These are phyloP conservation scores for Caenorhabditis sp. DNA, from an alignment of 2,888 invertebrate genomes.

Conservation along the genomic window DNA sequence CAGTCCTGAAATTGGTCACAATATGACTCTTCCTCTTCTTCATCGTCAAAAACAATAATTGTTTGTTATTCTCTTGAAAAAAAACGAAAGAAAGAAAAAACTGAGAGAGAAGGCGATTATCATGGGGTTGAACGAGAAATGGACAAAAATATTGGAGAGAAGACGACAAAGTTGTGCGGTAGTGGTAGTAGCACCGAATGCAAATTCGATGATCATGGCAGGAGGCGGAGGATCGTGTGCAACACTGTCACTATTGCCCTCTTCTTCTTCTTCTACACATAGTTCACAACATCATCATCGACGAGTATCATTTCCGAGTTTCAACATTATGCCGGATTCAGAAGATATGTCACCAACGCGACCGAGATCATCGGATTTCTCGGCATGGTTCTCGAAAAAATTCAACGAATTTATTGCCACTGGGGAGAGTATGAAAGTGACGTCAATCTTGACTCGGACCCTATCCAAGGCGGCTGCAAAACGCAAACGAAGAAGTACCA, in stretches of 20 bases:
- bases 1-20: not conserved
- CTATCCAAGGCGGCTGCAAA: conserved; percentile 25
- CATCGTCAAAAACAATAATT: conserved; percentile 1
- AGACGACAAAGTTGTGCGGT: conserved; percentile 28
- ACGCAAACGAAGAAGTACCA: conserved; percentile 12
- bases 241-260: not conserved
- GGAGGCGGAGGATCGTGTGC: conserved; percentile 7
- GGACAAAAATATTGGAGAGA: conserved; percentile 32
- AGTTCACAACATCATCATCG: conserved; percentile 8
- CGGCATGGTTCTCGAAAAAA: conserved; percentile 27
- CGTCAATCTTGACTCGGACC: conserved; percentile 28
- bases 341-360: conserved; percentile 25
- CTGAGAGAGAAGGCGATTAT: not conserved
- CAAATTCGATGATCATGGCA: conserved; percentile 17
- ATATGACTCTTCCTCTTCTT: not conserved
- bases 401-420: conserved; percentile 17
- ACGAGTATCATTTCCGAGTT: conserved; percentile 31
- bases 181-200: conserved; percentile 15
- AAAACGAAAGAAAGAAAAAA: not conserved
- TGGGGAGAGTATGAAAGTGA: conserved; percentile 10
- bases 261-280: not conserved
- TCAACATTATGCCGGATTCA: not conserved
- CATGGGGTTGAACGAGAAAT: conserved; percentile 40
- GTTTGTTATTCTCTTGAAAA: conserved; percentile 5
- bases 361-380: conserved; percentile 24